Evolutionary conservation across 2,888 invertebrate species (phyloP).

Genomic region (Dimorphilus gyrociliatus): DNA sequence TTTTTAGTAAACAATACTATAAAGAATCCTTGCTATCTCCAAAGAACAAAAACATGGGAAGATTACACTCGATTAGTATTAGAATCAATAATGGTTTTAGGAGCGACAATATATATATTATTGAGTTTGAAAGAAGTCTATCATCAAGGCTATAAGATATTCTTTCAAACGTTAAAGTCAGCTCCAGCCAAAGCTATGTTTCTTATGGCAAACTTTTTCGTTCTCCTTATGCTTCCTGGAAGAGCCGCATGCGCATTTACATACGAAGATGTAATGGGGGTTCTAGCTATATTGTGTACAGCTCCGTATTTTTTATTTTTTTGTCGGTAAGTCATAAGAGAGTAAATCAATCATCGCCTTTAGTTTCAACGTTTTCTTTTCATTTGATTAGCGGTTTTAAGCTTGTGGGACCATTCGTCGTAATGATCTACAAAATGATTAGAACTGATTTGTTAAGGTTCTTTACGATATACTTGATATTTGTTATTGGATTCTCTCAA

Average conservation of each 20-base stretch:
- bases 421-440: constrained; percentile 98
- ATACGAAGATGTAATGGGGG: constrained; percentile 75
- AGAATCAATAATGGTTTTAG: constrained; percentile 61
- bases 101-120: constrained; percentile 64
- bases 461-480: constrained; percentile 86
- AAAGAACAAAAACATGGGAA: constrained; percentile 16
- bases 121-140: constrained; percentile 70
- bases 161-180: constrained; percentile 76
- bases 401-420: constrained; percentile 96
- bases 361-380: too few relatives aligned
- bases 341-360: neutral
- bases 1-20: constrained; percentile 9
- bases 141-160: constrained; percentile 81
- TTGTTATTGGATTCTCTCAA: constrained; percentile 93
- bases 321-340: constrained; percentile 72
- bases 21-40: constrained; percentile 27
- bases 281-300: constrained; percentile 82
- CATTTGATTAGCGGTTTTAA: constrained; percentile 68
- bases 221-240: constrained; percentile 66
- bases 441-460: constrained; percentile 87
- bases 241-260: constrained; percentile 66
- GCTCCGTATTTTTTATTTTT: constrained; percentile 94
- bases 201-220: constrained; percentile 72
- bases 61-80: constrained; percentile 48
- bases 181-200: constrained; percentile 84